Evolutionary conservation across 2,888 invertebrate species (phyloP).

Genomic region (Oasisia sp.): DNA sequence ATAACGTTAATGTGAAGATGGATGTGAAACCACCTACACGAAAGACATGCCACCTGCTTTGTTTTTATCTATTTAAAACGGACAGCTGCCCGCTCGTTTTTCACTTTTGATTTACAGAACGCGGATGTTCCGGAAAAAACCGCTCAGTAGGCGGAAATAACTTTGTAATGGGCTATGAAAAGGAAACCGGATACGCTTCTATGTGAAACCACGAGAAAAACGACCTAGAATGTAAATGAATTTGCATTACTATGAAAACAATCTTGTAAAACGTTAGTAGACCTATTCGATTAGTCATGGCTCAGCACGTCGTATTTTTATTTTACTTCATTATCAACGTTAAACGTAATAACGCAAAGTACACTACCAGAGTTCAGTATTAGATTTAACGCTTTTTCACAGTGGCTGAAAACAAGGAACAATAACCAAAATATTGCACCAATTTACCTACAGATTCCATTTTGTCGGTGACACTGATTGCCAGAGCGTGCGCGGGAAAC

Average conservation of each 20-base stretch:
- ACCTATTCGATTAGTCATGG: neutral
- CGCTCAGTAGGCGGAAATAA: neutral
- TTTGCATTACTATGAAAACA: neutral
- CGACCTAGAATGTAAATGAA: neutral
- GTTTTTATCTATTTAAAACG: neutral
- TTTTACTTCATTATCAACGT: neutral
- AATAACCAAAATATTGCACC: neutral
- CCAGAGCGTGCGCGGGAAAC: neutral
- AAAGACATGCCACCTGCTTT: neutral
- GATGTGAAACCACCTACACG: neutral
- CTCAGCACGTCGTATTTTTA: neutral
- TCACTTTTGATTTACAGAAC: neutral
- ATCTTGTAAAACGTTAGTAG: neutral
- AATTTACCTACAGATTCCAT: neutral
- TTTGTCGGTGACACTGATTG: neutral
- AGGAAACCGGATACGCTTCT: neutral
- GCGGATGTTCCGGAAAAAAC: neutral
- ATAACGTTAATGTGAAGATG: neutral
- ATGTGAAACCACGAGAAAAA: neutral
- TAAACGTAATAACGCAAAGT: neutral
- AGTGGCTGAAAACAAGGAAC: neutral
- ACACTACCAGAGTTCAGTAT: neutral
- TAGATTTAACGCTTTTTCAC: neutral
- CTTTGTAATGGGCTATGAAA: neutral
- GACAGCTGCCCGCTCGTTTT: neutral